Evolutionary conservation across 2,888 invertebrate genomes (phyloP).

Genomic region (Sarcophaga subvicina): DNA sequence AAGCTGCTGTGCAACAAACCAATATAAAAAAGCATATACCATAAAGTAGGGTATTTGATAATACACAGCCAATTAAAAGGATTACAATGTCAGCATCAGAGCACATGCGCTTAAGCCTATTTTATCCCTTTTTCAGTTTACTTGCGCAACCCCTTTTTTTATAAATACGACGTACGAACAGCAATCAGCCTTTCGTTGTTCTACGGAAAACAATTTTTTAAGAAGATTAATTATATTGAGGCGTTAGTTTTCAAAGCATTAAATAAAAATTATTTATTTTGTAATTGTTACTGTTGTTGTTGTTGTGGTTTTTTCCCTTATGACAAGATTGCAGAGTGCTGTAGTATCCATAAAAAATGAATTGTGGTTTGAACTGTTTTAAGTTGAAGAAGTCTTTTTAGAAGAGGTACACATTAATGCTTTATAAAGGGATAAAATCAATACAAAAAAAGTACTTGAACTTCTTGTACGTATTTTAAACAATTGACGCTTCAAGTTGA

Average conservation of each 20-base stretch:
- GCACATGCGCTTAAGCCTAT: constrained; percentile 10
- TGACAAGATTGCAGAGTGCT: not conserved
- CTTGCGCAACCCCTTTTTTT: too few relatives aligned
- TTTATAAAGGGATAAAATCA: constrained; percentile 10
- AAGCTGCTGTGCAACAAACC: too few relatives aligned
- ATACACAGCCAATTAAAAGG: constrained; percentile 49
- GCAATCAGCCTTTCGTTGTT: constrained; percentile 1
- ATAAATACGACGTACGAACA: not conserved
- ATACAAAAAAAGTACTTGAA: constrained; percentile 41
- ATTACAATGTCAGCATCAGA: constrained; percentile 40
- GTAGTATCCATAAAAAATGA: not conserved
- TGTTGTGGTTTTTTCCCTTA: not conserved
- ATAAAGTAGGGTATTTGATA: not conserved
- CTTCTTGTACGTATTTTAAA: not conserved
- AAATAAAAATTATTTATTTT: constrained; percentile 39
- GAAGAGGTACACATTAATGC: constrained; percentile 5
- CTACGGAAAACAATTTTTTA: not conserved
- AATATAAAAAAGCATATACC: not conserved
- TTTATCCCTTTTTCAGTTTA: constrained; percentile 9
- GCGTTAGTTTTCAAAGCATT: constrained; percentile 61
- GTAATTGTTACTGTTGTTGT: not conserved
- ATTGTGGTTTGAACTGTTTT: constrained; percentile 48
- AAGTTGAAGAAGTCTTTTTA: not conserved
- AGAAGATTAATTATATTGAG: constrained; percentile 59
- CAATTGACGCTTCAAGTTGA: not conserved